Evolutionary conservation across 2,113 vertebrate species (phyloP), one percentile per base, ranked within the genome.

Genomic region (Lepidiolamprologus cunningtoni): DNA sequence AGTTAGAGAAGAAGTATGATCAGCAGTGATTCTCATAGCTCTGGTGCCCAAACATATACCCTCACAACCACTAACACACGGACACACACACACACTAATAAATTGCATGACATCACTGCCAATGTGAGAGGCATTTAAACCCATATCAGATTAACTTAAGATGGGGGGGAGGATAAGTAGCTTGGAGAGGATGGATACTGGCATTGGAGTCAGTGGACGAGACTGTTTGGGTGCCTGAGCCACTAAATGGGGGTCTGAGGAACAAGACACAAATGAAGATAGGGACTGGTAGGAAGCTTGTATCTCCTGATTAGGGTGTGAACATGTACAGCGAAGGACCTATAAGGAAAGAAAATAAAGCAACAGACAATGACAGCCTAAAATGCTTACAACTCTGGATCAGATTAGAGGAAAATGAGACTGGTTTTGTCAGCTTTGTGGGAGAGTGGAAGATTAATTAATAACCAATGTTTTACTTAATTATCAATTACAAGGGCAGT

Each of bases 121-220:
- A 87, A 66, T 87, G 80, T 89, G 90, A 89, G 87, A 86, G 73
- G 79, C 93, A 93, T 92, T 94, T 92, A 95, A 93, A 92, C 90
- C 91, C 83, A 93, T 94, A 95, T 94, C 93, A 94, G 93, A 95
- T 95, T 94, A 93, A 93, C 71, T 86, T 76, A 89, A 91, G 86
- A 90, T 89, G 92, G 91, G 84, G 10, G 10, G 61, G 52, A 58
- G n/a, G 80, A 83, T 94, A 91, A 93, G 90, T 90, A 92, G 89
- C 91, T 93, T 92, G 87, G 85, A 91, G 83, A 84, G 92, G 87
- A 79, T 8, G 71, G 89, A 89, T 85, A 86, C 84, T 88, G 88
- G 58, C 55, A 91, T 88, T 26, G 33, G 82, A 89, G 81, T 58
- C 78, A 81, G 54, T 8, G 40, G 81, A 40, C 58, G 73, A 85